Evolutionary conservation across 2,797 vertebrate genomes (phyloP).

Genomic region (Selene dorsalis): DNA sequence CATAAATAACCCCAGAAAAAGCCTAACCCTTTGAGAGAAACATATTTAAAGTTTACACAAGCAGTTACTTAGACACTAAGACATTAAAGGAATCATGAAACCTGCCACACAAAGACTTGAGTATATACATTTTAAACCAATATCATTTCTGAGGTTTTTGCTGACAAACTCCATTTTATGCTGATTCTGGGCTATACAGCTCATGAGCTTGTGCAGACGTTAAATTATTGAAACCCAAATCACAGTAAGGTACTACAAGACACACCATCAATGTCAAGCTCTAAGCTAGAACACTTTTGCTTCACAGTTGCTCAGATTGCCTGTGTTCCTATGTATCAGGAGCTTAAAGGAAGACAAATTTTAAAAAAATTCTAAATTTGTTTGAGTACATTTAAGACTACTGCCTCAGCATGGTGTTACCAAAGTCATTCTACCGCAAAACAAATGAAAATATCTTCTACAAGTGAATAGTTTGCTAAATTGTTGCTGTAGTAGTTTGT

Average conservation of each 20-base stretch:
- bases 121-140: constrained; percentile 5
- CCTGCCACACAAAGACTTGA: neutral
- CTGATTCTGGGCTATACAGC: neutral
- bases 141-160: neutral
- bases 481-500: neutral
- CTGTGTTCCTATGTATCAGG: neutral
- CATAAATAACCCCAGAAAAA: constrained; percentile 21
- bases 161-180: neutral
- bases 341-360: neutral
- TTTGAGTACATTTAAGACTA: neutral
- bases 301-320: neutral
- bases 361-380: neutral
- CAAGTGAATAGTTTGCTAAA: neutral
- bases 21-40: neutral
- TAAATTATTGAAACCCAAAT: neutral
- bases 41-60: neutral
- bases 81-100: constrained; percentile 5
- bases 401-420: neutral
- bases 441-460: neutral
- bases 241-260: neutral
- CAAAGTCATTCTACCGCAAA: neutral
- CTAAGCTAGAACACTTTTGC: neutral
- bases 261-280: neutral
- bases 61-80: neutral
- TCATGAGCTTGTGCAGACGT: neutral